These are phyloP conservation scores for Rattus rattus DNA, from an alignment of 2,113 vertebrate species.

Conservation along the genomic window DNA sequence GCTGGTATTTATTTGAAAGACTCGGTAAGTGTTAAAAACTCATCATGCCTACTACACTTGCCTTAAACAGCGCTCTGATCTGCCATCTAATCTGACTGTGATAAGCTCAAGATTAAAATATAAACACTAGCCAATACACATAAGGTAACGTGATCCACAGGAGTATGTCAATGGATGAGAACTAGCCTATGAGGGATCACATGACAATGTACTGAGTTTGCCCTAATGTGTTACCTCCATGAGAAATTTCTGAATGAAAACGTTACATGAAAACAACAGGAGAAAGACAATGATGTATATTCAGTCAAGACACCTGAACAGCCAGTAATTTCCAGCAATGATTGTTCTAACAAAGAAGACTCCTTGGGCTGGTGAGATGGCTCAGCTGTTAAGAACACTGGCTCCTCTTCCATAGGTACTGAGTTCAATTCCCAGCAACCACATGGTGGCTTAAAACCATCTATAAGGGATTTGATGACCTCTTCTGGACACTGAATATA, in stretches of 20 bases:
- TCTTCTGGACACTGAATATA: too few relatives aligned
- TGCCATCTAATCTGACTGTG: not conserved
- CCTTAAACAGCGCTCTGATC: not conserved
- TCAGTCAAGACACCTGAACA: not conserved
- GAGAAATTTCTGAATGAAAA: constrained; percentile 8
- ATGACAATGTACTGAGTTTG: not conserved
- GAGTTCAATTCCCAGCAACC: too few relatives aligned
- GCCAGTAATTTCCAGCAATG: not conserved
- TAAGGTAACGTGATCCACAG: not conserved
- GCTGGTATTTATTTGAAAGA: not conserved
- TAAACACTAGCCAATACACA: not conserved
- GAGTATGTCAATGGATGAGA: not conserved
- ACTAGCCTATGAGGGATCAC: not conserved
- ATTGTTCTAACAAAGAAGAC: not conserved
- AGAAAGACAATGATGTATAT: not conserved
- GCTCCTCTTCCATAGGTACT: too few relatives aligned
- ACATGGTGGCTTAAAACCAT: too few relatives aligned
- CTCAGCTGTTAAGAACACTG: too few relatives aligned
- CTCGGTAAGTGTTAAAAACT: not conserved
- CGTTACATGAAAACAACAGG: not conserved
- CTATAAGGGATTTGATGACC: too few relatives aligned
- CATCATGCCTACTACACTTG: not conserved
- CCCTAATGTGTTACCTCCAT: not conserved
- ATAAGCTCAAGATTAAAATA: constrained; percentile 43
- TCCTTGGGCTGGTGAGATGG: too few relatives aligned